These are phyloP conservation scores for Elachura formosa DNA, from an alignment of 2,113 vertebrate genomes.

Conservation along the genomic window DNA sequence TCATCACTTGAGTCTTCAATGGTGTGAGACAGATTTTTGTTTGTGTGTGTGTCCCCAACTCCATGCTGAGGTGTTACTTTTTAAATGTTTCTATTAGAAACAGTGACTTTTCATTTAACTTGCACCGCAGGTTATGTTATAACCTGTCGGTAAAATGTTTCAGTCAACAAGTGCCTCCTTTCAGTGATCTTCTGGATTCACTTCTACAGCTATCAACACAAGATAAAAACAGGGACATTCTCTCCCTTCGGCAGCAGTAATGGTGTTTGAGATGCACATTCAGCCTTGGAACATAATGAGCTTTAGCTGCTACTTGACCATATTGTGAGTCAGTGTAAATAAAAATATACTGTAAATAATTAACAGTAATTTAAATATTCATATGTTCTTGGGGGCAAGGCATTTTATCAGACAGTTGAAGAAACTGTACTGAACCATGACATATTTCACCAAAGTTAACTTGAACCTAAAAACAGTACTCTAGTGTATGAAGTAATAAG, in stretches of 20 bases:
- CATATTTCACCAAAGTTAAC: constrained; percentile 60
- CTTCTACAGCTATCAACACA: neutral
- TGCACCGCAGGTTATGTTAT: neutral
- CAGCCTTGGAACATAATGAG: neutral
- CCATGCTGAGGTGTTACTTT: accelerated
- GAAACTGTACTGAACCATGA: constrained; percentile 49
- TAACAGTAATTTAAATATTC: constrained; percentile 86
- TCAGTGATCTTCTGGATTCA: neutral
- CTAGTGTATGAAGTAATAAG: constrained; percentile 25
- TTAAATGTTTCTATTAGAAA: neutral
- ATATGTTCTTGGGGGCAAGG: constrained; percentile 80
- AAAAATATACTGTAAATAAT: constrained; percentile 78
- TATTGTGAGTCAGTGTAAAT: constrained; percentile 56
- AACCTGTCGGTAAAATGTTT: neutral
- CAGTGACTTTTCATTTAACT: neutral
- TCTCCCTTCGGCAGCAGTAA: neutral
- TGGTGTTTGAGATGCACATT: accelerated
- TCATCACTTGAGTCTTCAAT: neutral
- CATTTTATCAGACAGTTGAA: constrained; percentile 75
- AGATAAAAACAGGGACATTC: neutral
- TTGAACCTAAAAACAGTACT: constrained; percentile 61
- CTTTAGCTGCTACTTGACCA: neutral
- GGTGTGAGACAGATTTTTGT: neutral
- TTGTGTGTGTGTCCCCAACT: neutral
- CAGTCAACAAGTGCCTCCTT: neutral